Base-by-base conservation (phyloP, 2,888 invertebrate species). In the Heliconius cydno region DNA sequence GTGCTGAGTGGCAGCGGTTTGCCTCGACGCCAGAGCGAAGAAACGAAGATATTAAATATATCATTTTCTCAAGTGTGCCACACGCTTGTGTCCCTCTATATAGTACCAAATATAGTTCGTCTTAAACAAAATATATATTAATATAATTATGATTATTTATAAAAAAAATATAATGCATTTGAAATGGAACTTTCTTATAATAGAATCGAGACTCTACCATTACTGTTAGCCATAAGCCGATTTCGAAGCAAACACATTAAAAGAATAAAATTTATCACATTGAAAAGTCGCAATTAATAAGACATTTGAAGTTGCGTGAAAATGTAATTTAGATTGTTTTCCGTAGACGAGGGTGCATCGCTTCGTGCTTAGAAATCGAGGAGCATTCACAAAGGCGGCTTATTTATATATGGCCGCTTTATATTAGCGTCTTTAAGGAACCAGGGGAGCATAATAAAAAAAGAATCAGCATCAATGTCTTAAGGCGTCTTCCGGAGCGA, bases 321-420 rank as follows among this genome's bases (percentile, higher is more conserved):
- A 95, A 95, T 94, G 95, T 95, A 95, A 95, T 95, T 95, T 95
- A 94, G 94, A 95, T 94, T 95, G 94, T 95, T 94, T 94, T 93
- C 90, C 89, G 88, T 87, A 86, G 88, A 85, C 84, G 91, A 91
- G 94, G 94, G 94, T 89, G 85, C 87, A 83, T 82, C 84, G 89
- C 88, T 92, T 93, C 93, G 92, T 92, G 92, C 90, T 91, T 83
- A 84, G 86, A 87, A 88, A 91, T 90, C 87, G 87, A 83, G 86
- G 87, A 87, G 85, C 88, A 87, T 85, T 90, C 86, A 94, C 94
- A 95, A 94, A 93, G 91, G 92, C 90, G 88, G 90, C 90, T 94
- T 95, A 93, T 94, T 94, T 95, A 94, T 95, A 93, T 93, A 94
- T 93, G 93, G 92, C 91, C 90, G 92, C 91, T 93, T 94, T 95